Base-by-base conservation (phyloP, 37 sponge, comb jelly and placozoan species). In the Mnemiopsis leidyi region DNA sequence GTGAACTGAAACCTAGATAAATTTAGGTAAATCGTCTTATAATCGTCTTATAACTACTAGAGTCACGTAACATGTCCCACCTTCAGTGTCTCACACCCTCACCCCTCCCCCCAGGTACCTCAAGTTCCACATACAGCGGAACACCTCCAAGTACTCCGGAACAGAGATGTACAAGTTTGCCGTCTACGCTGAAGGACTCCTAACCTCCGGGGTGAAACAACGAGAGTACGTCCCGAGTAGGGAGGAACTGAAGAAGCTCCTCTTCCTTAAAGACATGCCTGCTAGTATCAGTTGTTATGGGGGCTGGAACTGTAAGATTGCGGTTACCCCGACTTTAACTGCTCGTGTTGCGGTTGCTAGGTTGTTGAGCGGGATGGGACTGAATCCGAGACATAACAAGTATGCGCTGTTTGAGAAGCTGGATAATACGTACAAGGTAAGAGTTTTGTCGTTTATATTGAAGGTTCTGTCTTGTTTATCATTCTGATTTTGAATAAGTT, bases 321-420 rank as follows among this genome's bases (percentile, higher is more conserved):
- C 90, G 67, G 67, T 85, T 0, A 48, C 90, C 13, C 90, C 90
- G 61, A 85, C 90, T 1, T 38, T 85, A 13, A 85, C 90, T 39
- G 90, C 90, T 23, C 67, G 90, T 48, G 67, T 37, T 9, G 90
- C 90, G 16, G 90, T 85, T 26, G 90, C 90, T n/a, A n/a, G 90
- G 90, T 29, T 85, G 1, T 61, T 85, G 25, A 85, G 90, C 61
- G 90, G 90, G 0, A 38, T 85, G 90, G 36, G 35, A 29, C 90
- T 85, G 3, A 85, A 85, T 61, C 90, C 90, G 0, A 13, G 90
- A 40, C 90, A 95, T 37, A 98, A 98, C 92, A 93, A 92, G 35
- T 98, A 96, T 94, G 96, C 97, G n/a, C 94, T 98, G 71, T 98
- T 97, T 94, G 99, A 98, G 93, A 92, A 83, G 36, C 90, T 93